Conservation (phyloP, 2,113 vertebrate genomes). For the Forbesichthys agassizii region DNA sequence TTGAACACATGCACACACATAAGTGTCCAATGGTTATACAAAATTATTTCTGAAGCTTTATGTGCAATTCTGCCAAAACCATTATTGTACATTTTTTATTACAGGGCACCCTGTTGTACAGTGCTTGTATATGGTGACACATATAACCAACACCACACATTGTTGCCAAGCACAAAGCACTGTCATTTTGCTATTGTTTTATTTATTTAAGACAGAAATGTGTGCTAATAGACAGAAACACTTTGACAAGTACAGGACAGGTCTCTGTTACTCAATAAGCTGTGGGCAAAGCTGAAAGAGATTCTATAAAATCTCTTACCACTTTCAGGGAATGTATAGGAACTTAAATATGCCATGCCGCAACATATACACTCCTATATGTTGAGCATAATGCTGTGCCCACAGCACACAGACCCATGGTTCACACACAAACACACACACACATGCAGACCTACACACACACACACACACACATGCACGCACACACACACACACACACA, state of each 20-base stretch:
- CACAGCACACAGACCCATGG: background rate
- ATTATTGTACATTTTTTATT: no score
- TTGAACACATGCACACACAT: no score
- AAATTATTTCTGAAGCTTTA: background rate
- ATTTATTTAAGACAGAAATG: background rate
- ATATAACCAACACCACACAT: no score
- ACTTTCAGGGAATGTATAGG: slow-evolving; percentile 13
- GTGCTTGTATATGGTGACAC: no score
- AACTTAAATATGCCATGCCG: slow-evolving; percentile 23
- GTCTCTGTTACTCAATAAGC: slow-evolving; percentile 33
- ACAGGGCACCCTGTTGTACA: no score
- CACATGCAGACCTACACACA: no score
- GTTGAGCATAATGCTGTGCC: slow-evolving; percentile 16
- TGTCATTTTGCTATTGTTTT: no score
- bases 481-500: background rate
- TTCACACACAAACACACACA: background rate
- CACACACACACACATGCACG: no score
- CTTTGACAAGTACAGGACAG: slow-evolving; percentile 37
- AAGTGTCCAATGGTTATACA: no score
- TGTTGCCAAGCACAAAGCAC: no score
- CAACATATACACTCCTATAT: background rate
- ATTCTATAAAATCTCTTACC: background rate
- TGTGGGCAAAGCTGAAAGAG: slow-evolving; percentile 8
- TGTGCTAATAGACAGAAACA: background rate
- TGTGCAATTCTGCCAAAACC: background rate